Conservation (phyloP, 2,888 invertebrate species). For the Bhutanitis thaidina region DNA sequence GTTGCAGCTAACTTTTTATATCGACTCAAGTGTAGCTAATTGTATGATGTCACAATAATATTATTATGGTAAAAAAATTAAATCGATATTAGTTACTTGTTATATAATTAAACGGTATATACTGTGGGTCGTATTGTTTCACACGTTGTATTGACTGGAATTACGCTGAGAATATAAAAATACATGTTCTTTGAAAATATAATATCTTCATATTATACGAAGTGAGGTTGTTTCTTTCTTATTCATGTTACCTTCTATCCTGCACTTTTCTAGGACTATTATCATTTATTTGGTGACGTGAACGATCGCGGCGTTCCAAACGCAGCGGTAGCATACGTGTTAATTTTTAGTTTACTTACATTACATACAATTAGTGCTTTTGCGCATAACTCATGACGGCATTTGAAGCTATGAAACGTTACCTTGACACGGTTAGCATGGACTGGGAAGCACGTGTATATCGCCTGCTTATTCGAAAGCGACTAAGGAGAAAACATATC, state of each 20-base stretch:
- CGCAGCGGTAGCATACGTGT: too few species aligned
- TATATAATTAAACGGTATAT: constrained; percentile 55
- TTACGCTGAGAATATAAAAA: constrained; percentile 68
- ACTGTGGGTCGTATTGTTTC: constrained; percentile 70
- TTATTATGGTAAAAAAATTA: constrained; percentile 50
- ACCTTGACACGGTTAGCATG: too few species aligned
- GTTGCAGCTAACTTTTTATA: constrained; percentile 63
- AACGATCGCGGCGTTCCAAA: too few species aligned
- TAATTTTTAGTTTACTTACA: too few species aligned
- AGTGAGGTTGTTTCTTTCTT: constrained; percentile 30
- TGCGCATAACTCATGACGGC: too few species aligned
- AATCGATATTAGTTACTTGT: constrained; percentile 76
- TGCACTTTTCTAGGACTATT: background rate
- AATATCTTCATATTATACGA: constrained; percentile 71
- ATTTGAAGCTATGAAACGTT: too few species aligned
- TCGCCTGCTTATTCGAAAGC: too few species aligned
- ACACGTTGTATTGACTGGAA: constrained; percentile 72
- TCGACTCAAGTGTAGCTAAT: constrained; percentile 62
- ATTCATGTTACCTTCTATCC: constrained; percentile 30
- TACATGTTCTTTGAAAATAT: constrained; percentile 79
- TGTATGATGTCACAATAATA: constrained; percentile 62
- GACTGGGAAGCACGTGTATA: too few species aligned
- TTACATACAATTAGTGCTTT: too few species aligned
- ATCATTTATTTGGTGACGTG: too few species aligned
- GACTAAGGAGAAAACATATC: too few species aligned